Evolutionary conservation across 1,140 invertebrate species (phyloP).

Genomic region (Bombus sibiricus): DNA sequence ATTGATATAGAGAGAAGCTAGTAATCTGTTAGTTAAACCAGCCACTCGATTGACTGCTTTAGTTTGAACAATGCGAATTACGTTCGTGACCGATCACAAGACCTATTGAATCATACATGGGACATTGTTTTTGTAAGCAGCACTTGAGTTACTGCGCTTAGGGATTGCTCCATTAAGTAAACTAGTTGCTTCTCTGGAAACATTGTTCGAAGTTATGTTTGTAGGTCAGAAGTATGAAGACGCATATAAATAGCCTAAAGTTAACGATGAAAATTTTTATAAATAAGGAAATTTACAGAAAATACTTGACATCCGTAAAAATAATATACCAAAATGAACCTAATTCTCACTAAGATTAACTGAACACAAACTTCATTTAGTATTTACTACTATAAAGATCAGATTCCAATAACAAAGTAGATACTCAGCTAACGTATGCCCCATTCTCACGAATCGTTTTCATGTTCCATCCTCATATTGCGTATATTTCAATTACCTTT

Average conservation of each 20-base stretch:
- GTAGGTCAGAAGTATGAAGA: rapidly evolving
- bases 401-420: background rate
- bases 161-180: background rate
- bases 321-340: background rate
- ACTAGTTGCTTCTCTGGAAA: background rate
- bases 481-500: background rate
- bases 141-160: background rate
- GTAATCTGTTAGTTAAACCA: slow-evolving; percentile 19
- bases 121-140: background rate
- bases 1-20: background rate
- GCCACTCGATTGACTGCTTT: background rate
- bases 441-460: background rate
- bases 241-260: too few species aligned
- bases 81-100: slow-evolving; percentile 5
- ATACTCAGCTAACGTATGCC: background rate
- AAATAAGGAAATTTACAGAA: too few species aligned
- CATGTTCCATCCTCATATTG: too few species aligned
- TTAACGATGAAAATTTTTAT: background rate
- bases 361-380: background rate
- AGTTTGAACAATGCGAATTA: slow-evolving; percentile 18
- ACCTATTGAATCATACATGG: slow-evolving; percentile 4
- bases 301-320: background rate
- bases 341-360: background rate
- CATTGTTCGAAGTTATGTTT: background rate
- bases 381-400: background rate